Conservation (phyloP, 1,140 invertebrate genomes). For the Tetramorium parvispinum region DNA sequence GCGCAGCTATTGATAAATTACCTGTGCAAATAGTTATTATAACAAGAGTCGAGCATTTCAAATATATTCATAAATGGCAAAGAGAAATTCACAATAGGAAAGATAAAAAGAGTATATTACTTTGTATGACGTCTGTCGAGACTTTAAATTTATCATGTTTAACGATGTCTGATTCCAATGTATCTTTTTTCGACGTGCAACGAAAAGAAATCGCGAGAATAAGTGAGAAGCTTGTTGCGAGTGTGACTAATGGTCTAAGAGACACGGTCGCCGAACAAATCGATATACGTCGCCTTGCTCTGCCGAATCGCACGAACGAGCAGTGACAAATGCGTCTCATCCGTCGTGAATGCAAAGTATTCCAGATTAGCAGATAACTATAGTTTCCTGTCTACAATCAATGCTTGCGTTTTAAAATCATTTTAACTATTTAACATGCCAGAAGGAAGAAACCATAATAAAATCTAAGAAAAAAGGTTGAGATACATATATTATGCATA, state of each 20-base stretch:
- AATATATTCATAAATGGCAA: neutral
- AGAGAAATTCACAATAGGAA: neutral
- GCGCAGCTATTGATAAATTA: neutral
- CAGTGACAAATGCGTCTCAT: constrained; percentile 63
- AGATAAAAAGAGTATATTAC: constrained; percentile 10
- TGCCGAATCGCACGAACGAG: constrained; percentile 13
- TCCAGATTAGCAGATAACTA: constrained; percentile 6
- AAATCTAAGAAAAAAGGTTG: neutral
- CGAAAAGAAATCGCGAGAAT: constrained; percentile 30
- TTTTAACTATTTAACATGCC: neutral
- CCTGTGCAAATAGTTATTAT: neutral
- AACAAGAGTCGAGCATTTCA: neutral
- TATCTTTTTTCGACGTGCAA: constrained; percentile 28
- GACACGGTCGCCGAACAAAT: constrained; percentile 38
- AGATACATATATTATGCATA: neutral
- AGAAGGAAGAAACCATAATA: neutral
- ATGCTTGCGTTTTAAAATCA: constrained; percentile 10
- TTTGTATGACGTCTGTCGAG: constrained; percentile 7
- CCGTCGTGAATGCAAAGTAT: constrained; percentile 59
- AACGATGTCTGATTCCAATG: neutral
- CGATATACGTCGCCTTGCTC: constrained; percentile 61
- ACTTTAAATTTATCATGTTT: constrained; percentile 34
- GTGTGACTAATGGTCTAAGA: constrained; percentile 64
- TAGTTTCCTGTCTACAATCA: constrained; percentile 23
- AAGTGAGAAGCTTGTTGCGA: constrained; percentile 56